Evolutionary conservation across 2,797 vertebrate genomes (phyloP).

Genomic region (Xenopus petersii): DNA sequence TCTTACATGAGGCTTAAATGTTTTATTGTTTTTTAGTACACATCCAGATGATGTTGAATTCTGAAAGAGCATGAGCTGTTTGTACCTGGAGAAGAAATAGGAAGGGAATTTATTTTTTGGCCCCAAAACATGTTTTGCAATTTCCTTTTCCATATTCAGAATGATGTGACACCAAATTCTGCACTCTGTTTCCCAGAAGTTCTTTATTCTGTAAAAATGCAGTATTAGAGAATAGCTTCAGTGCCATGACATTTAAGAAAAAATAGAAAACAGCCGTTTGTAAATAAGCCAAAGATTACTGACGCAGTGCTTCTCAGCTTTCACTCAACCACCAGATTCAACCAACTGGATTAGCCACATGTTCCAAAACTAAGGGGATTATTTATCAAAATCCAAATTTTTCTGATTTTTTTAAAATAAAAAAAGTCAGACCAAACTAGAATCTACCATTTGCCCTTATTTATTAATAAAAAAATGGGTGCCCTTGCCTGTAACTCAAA

Average conservation of each 20-base stretch:
- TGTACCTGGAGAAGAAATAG: not conserved
- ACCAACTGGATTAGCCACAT: not conserved
- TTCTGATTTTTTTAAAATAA: too few relatives aligned
- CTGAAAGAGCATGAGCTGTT: not conserved
- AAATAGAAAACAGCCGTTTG: not conserved
- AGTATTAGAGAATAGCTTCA: too few relatives aligned
- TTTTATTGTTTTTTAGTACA: too few relatives aligned
- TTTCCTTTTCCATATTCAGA: not conserved
- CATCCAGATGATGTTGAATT: too few relatives aligned
- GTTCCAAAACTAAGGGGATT: too few relatives aligned
- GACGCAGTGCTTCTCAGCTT: not conserved
- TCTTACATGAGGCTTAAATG: too few relatives aligned
- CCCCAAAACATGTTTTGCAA: not conserved
- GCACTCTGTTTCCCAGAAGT: constrained; percentile 2
- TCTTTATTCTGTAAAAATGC: not conserved
- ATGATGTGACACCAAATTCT: not conserved
- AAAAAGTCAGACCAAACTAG: too few relatives aligned
- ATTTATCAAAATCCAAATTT: too few relatives aligned
- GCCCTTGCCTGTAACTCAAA: too few relatives aligned
- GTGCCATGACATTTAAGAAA: too few relatives aligned
- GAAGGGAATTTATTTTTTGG: not conserved
- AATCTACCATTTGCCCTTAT: too few relatives aligned
- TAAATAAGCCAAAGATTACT: not conserved
- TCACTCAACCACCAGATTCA: not conserved
- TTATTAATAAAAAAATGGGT: too few relatives aligned